Evolutionary conservation across 2,888 invertebrate species (phyloP).

Genomic region (Microchrysa polita): DNA sequence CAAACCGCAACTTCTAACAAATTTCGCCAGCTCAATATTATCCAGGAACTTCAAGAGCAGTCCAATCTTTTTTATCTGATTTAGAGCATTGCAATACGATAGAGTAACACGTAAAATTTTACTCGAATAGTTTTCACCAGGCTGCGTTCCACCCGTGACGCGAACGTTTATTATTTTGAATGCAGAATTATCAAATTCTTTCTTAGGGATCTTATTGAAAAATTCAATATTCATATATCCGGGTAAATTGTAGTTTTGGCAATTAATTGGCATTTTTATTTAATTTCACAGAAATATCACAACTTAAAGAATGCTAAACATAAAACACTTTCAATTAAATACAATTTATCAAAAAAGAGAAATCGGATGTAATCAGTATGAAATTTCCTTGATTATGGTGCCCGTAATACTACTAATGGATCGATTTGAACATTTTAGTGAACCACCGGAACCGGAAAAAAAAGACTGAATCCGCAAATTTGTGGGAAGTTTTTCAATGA

Average conservation of each 20-base stretch:
- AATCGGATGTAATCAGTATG: too few relatives aligned
- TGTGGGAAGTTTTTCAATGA: too few relatives aligned
- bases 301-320: too few relatives aligned
- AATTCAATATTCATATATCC: constrained; percentile 56
- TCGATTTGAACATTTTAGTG: too few relatives aligned
- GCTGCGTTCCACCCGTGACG: constrained; percentile 51
- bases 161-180: constrained; percentile 54
- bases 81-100: constrained; percentile 14
- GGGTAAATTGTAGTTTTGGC: constrained; percentile 52
- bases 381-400: too few relatives aligned
- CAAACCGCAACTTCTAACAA: constrained; percentile 46
- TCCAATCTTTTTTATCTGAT: constrained; percentile 43
- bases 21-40: background rate
- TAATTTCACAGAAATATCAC: too few relatives aligned
- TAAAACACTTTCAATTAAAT: too few relatives aligned
- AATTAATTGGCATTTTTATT: constrained; percentile 32
- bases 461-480: too few relatives aligned
- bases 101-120: constrained; percentile 38
- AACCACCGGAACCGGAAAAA: too few relatives aligned
- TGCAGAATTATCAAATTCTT: constrained; percentile 56
- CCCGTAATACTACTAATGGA: too few relatives aligned
- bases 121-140: constrained; percentile 48
- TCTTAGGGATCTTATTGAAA: constrained; percentile 57
- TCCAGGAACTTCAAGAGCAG: constrained; percentile 50
- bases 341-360: too few relatives aligned